Evolutionary conservation across 2,797 vertebrate species (phyloP).

Genomic region (Podarcis siculus): DNA sequence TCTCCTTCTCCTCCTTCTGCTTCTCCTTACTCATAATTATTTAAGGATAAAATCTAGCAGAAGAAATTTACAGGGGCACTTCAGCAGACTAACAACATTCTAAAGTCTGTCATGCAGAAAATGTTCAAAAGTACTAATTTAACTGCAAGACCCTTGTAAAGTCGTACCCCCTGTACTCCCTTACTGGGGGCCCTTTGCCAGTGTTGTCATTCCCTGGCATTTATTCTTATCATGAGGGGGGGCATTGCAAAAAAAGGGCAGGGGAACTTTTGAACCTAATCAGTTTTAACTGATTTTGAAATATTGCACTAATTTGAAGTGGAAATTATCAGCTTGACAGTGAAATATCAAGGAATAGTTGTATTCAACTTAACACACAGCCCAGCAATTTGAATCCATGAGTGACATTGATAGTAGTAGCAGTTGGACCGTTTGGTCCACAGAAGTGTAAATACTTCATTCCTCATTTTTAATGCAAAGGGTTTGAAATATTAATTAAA

Average conservation of each 20-base stretch:
- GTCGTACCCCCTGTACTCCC: not conserved
- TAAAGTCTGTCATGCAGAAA: not conserved
- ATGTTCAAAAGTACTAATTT: not conserved
- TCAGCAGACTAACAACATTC: not conserved
- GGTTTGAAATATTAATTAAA: conserved; percentile 45
- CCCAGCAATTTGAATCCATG: conserved; percentile 59
- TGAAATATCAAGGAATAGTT: conserved; percentile 54
- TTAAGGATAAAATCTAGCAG: not conserved
- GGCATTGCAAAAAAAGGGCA: conserved; percentile 31
- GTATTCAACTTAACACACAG: conserved; percentile 48
- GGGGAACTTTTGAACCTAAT: conserved; percentile 64
- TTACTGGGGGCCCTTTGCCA: conserved; percentile 64
- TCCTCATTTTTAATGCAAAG: conserved; percentile 46
- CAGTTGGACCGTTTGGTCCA: conserved; percentile 51
- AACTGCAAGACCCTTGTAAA: not conserved
- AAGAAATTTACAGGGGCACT: not conserved
- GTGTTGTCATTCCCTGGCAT: conserved; percentile 47
- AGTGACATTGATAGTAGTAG: conserved; percentile 62
- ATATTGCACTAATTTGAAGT: conserved; percentile 72
- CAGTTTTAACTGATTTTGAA: conserved; percentile 68
- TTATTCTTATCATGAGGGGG: conserved; percentile 50
- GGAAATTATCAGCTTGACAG: conserved; percentile 60
- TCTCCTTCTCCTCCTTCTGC: too few relatives aligned
- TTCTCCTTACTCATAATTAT: too few relatives aligned
- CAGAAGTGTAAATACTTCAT: conserved; percentile 59